phyloP scores from a whole-genome alignment of 2,888 invertebrate species.

The Heliconius hortense region DNA sequence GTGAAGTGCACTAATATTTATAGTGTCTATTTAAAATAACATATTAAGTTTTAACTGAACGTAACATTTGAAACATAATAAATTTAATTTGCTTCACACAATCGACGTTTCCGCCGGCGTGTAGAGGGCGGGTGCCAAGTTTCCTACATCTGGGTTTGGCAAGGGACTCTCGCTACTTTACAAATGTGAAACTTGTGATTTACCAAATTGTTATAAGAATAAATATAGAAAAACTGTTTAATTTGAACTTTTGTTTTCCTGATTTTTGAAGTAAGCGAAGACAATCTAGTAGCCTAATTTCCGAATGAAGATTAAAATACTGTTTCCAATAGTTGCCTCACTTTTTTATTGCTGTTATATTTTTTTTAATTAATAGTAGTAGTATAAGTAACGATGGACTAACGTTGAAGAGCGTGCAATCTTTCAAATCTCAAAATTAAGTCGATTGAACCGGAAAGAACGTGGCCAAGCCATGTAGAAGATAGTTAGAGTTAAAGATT shows the following conservation, averaged over 20 bases:
- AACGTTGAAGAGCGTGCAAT: no score
- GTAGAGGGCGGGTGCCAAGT: slow-evolving; percentile 6
- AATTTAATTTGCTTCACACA: slow-evolving; percentile 12
- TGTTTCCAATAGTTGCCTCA: no score
- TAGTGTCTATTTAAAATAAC: no score
- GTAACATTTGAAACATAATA: slow-evolving; percentile 5
- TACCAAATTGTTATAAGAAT: background rate
- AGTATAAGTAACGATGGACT: no score
- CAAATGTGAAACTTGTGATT: slow-evolving; percentile 19
- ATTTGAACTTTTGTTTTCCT: background rate
- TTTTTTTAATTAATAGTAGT: no score
- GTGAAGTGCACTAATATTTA: no score
- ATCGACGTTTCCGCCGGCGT: slow-evolving; percentile 8
- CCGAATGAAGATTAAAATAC: background rate
- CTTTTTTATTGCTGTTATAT: no score
- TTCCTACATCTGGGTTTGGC: slow-evolving; percentile 20
- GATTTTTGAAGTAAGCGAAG: background rate
- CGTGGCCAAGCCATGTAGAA: no score
- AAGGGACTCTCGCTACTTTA: slow-evolving; percentile 19
- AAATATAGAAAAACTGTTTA: slow-evolving; percentile 2
- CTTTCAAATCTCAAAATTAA: no score
- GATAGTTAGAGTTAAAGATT: no score
- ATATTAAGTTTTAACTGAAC: background rate
- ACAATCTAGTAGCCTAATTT: background rate
- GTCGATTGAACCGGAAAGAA: no score